Conservation (phyloP, 2,113 vertebrate genomes). For the Centropus bengalensis region DNA sequence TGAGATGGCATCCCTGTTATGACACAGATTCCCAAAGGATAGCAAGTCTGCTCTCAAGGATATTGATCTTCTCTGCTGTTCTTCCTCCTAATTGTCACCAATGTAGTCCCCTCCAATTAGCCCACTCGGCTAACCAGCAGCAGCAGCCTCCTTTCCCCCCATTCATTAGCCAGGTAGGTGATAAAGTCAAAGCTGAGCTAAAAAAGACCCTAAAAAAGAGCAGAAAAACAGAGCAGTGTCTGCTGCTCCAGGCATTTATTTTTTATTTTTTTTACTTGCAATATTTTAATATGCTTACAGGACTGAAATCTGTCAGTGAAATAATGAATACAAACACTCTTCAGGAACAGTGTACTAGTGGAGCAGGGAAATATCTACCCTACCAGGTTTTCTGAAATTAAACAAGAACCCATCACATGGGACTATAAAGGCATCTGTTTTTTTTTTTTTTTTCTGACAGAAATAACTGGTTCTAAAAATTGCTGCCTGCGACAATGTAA, state of each 20-base stretch:
- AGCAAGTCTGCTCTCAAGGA: conserved; percentile 31
- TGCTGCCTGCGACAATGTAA: background rate
- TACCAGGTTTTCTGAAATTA: accelerated
- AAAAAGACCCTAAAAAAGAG: background rate
- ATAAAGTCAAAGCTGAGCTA: conserved; percentile 70
- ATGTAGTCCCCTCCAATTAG: conserved; percentile 74
- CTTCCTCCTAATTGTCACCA: conserved; percentile 81
- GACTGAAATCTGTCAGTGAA: background rate
- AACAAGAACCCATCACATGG: background rate
- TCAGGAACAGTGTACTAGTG: background rate
- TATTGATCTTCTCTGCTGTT: conserved; percentile 74
- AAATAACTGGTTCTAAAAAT: background rate
- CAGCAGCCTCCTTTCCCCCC: conserved; percentile 69
- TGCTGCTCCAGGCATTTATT: background rate
- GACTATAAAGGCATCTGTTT: background rate
- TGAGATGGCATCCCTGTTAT: conserved; percentile 52
- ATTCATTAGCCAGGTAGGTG: conserved; percentile 78
- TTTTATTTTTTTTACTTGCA: background rate
- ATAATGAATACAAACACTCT: background rate
- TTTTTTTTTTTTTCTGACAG: background rate
- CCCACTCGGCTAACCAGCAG: conserved; percentile 69
- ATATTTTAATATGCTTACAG: background rate
- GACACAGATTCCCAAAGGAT: conserved; percentile 54
- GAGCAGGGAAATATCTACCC: background rate
- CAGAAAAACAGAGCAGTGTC: background rate